These are phyloP conservation scores for Muscicapa striata DNA, from an alignment of 2,797 vertebrate genomes.

Conservation along the genomic window DNA sequence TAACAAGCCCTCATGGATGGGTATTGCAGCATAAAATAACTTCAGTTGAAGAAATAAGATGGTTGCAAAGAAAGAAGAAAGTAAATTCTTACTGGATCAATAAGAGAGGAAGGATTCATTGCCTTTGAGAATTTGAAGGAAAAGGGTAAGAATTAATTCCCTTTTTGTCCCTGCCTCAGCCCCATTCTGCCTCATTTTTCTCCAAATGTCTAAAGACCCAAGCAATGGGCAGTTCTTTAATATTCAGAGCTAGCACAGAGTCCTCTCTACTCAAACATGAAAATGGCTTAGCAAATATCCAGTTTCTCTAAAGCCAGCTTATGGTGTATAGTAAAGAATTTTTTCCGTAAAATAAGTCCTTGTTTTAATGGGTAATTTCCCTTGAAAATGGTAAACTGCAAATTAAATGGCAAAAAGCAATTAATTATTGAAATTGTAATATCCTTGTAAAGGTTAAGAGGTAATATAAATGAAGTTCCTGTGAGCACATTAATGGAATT, in stretches of 20 bases:
- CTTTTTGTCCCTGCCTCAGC: neutral
- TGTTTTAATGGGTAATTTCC: constrained; percentile 36
- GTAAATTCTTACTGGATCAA: neutral
- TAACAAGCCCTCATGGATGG: neutral
- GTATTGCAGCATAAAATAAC: neutral
- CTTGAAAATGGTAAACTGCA: constrained; percentile 60
- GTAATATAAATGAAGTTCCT: constrained; percentile 65
- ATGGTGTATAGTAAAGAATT: neutral
- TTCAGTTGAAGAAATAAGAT: neutral
- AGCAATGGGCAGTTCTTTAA: neutral
- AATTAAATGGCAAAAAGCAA: constrained; percentile 63
- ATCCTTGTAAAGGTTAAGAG: constrained; percentile 67
- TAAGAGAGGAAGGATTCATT: neutral
- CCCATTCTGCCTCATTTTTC: neutral
- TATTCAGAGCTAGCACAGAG: neutral
- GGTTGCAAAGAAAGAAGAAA: neutral
- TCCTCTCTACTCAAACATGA: neutral
- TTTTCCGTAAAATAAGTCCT: neutral
- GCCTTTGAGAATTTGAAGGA: neutral
- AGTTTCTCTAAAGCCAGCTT: neutral
- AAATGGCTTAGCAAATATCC: constrained; percentile 5
- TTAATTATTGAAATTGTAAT: constrained; percentile 67
- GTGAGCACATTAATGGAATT: constrained; percentile 51
- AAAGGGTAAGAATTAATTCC: neutral
- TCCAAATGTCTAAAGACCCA: neutral